Evolutionary conservation across 2,888 invertebrate genomes (phyloP).

Genomic region (Calameuta filiformis): DNA sequence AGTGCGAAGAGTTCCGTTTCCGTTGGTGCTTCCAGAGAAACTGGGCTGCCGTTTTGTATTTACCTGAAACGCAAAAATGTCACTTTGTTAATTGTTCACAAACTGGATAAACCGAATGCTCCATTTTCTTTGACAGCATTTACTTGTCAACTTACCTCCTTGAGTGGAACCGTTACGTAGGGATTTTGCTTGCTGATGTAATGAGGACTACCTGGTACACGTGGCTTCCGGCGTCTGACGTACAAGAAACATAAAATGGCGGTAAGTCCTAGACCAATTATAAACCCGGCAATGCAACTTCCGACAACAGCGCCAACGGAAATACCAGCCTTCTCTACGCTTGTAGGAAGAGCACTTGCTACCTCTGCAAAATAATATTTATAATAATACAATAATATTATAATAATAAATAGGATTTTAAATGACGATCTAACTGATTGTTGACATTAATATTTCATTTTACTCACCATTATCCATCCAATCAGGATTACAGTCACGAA

Average conservation of each 20-base stretch:
- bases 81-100: constrained; percentile 2
- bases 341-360: constrained; percentile 42
- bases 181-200: constrained; percentile 87
- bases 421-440: background rate
- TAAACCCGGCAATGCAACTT: constrained; percentile 66
- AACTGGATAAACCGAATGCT: background rate
- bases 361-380: constrained; percentile 33
- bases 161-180: constrained; percentile 84
- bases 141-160: constrained; percentile 72
- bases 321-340: constrained; percentile 58
- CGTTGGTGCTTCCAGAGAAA: constrained; percentile 72
- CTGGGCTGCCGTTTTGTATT: constrained; percentile 76
- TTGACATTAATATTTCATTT: constrained; percentile 10
- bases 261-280: constrained; percentile 63
- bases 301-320: constrained; percentile 68
- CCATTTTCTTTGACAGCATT: constrained; percentile 4
- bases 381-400: too few relatives aligned
- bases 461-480: constrained; percentile 56
- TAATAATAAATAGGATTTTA: too few relatives aligned
- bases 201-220: constrained; percentile 81
- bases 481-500: constrained; percentile 71
- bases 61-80: constrained; percentile 39
- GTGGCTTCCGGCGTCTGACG: constrained; percentile 66
- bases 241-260: constrained; percentile 67
- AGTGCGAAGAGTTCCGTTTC: constrained; percentile 67